Base-by-base conservation (phyloP, 1,140 invertebrate species). In the Spodoptera frugiperda region DNA sequence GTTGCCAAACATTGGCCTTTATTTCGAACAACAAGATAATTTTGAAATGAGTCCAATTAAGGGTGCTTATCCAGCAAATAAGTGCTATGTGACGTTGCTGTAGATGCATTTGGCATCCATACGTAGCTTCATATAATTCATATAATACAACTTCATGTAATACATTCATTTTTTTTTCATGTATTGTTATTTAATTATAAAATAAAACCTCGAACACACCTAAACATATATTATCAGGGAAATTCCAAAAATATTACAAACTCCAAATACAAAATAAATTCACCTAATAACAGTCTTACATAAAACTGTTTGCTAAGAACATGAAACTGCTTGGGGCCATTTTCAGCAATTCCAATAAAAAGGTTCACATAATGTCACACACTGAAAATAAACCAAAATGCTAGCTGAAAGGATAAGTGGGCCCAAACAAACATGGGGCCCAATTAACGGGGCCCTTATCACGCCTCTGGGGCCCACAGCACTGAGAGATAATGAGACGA, bases 391-490 rank as follows among this genome's bases (percentile, higher is more conserved):
- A 61, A 61, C 30, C 2, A 44, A 61, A 61, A 61, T 61, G 57
- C 25, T 61, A 6, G n/a, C 15, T 44, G 6, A 61, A 61, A 44
- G 33, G 57, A 9, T 10, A 33, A 39, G n/a, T 30, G 30, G 57
- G 33, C 33, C 57, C 30, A 61, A 61, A 61, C 57, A 61, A 61
- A 61, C 57, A 61, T 14, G 57, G 57, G n/a, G 14, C 57, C 57
- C 57, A 61, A 61, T 61, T 61, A 61, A 44, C 9, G 3, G 57
- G n/a, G n/a, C 57, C 33, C 55, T 59, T 59, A 59, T 33, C 55
- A 59, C 55, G 55, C 55, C 55, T 33, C 4, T 30, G 25, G 54
- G 55, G 19, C 55, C 33, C 33, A 44, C 54, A 30, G 21, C 30
- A 61, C 33, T 39, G 33, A 39, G 33, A 61, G n/a, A 44, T 61